A percentile compares a stretch with the other conserved stretches of the same genome.
Evolutionary conservation across 2,797 vertebrate genomes (phyloP).

Genomic region (Poecile montanus): DNA sequence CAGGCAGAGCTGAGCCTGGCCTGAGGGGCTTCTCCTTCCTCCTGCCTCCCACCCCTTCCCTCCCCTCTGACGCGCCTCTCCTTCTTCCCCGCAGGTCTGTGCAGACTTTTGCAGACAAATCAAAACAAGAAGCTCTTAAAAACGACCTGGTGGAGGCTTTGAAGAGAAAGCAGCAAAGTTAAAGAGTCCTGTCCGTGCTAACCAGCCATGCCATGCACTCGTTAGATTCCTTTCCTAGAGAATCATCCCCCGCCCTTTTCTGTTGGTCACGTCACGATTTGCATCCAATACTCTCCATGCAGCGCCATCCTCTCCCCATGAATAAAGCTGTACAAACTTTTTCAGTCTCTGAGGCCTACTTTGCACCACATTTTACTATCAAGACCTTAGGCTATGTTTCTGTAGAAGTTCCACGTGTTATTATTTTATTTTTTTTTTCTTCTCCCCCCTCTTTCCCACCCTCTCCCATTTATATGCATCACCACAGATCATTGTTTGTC

Average conservation of each 20-base stretch:
- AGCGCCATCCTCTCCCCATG: slow-evolving; percentile 59
- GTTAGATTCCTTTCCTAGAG: slow-evolving; percentile 76
- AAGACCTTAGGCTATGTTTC: slow-evolving; percentile 53
- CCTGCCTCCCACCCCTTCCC: neutral
- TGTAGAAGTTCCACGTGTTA: slow-evolving; percentile 49
- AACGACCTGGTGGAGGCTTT: slow-evolving; percentile 92
- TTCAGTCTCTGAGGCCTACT: slow-evolving; percentile 76
- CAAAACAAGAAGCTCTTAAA: slow-evolving; percentile 94
- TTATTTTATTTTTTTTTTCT: neutral
- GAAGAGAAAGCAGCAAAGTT: slow-evolving; percentile 95
- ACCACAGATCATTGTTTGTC: slow-evolving; percentile 51
- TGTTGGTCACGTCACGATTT: slow-evolving; percentile 59
- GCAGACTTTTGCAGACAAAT: slow-evolving; percentile 92
- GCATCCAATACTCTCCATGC: slow-evolving; percentile 55
- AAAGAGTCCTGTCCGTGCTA: slow-evolving; percentile 68
- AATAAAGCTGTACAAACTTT: slow-evolving; percentile 80
- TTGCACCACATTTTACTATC: slow-evolving; percentile 67
- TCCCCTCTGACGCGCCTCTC: neutral
- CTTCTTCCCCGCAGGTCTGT: slow-evolving; percentile 84
- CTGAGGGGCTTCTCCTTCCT: slow-evolving; percentile 31
- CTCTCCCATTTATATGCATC: slow-evolving; percentile 55
- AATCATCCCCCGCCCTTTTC: slow-evolving; percentile 60
- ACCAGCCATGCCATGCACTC: slow-evolving; percentile 71
- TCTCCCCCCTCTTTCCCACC: neutral
- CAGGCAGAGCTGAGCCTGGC: slow-evolving; percentile 13